A percentile compares a stretch with the other conserved stretches of the same genome.
phyloP scores from a whole-genome alignment of 1,140 invertebrate species.

The Papilio polytes region DNA sequence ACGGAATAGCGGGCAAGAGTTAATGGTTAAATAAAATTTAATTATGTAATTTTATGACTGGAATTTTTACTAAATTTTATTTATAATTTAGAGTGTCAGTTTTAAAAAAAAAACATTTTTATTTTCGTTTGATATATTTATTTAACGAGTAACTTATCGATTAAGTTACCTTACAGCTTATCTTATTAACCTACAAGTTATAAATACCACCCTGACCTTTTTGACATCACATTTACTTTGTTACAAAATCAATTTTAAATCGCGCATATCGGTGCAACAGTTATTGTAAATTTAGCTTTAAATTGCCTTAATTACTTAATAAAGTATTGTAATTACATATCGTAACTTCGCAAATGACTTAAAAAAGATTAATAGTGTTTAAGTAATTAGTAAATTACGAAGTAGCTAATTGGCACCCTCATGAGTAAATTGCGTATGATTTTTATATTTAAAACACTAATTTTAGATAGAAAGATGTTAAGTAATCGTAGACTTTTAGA shows the following conservation, averaged over 20 bases:
- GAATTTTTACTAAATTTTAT: background rate
- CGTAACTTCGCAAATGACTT: background rate
- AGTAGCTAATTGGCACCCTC: background rate
- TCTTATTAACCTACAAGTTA: conserved; percentile 1
- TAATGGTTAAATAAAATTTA: too few species aligned
- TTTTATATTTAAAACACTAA: background rate
- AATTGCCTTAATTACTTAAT: conserved; percentile 1
- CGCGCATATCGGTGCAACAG: background rate
- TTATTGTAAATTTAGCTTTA: conserved; percentile 18
- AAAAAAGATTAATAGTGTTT: background rate
- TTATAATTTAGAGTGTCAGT: background rate
- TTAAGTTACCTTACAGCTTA: background rate
- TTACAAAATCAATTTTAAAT: conserved; percentile 25
- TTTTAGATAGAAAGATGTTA: background rate
- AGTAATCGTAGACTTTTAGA: too few species aligned
- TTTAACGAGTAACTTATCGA: background rate
- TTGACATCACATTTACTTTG: background rate
- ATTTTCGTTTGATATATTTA: background rate
- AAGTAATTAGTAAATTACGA: background rate
- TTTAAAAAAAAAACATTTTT: background rate
- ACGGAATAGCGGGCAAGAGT: too few species aligned
- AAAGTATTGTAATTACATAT: conserved; percentile 7
- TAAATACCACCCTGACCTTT: conserved; percentile 24
- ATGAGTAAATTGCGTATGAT: background rate
- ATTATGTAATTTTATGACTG: too few species aligned